Conservation (phyloP, 2,888 invertebrate species). For the Phrixothrix hirtus region DNA sequence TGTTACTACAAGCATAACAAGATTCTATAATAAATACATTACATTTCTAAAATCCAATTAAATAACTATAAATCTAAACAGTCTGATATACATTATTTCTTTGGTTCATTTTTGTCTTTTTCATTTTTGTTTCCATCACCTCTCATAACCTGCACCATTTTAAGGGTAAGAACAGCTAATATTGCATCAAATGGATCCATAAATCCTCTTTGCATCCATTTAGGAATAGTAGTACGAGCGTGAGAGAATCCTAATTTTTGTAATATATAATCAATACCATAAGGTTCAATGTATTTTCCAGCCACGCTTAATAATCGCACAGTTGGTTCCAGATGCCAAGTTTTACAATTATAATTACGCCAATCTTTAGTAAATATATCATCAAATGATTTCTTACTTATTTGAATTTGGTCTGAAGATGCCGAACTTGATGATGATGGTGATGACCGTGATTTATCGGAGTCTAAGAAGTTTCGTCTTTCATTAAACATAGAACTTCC, state of each 20-base stretch:
- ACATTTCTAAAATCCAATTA: no score
- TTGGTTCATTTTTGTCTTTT: constrained; percentile 24
- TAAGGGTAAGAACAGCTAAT: constrained; percentile 75
- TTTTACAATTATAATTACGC: constrained; percentile 89
- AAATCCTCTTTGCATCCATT: constrained; percentile 98
- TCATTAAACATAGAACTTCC: constrained; percentile 18
- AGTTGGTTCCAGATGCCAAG: constrained; percentile 96
- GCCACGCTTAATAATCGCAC: constrained; percentile 65
- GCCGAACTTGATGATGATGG: constrained; percentile 35
- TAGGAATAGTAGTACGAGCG: constrained; percentile 97
- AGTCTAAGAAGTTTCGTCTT: constrained; percentile 31
- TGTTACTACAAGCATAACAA: no score
- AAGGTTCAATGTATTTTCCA: constrained; percentile 96
- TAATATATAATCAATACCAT: constrained; percentile 97
- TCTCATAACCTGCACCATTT: constrained; percentile 63
- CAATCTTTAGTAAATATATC: constrained; percentile 80
- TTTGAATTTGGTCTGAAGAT: constrained; percentile 31
- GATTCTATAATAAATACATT: no score
- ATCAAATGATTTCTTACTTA: constrained; percentile 54
- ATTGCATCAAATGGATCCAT: constrained; percentile 97
- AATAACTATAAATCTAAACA: background rate
- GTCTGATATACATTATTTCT: no score
- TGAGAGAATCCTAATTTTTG: constrained; percentile 97
- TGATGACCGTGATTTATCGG: constrained; percentile 33
- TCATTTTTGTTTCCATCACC: constrained; percentile 46